Conservation (phyloP, 2,888 invertebrate species). For the Lasioglossum villosulum region DNA sequence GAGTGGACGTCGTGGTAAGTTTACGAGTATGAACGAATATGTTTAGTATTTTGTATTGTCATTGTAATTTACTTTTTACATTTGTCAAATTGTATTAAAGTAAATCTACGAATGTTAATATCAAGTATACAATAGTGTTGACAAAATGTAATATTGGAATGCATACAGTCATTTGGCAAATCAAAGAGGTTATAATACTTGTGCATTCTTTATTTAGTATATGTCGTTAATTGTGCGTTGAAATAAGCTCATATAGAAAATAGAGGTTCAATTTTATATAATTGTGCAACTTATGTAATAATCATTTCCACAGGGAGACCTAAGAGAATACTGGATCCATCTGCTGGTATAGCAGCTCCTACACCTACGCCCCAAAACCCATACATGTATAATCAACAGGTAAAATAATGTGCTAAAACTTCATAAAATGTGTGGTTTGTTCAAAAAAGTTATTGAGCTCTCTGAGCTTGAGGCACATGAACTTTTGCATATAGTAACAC, state of each 20-base stretch:
- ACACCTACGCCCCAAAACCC: constrained; percentile 72
- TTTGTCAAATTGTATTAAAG: background rate
- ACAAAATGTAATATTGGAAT: background rate
- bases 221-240: background rate
- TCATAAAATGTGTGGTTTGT: background rate
- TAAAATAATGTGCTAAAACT: constrained; percentile 41
- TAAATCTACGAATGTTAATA: background rate
- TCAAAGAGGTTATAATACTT: constrained; percentile 41
- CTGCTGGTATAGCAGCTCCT: constrained; percentile 75
- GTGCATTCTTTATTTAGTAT: too few relatives aligned
- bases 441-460: too few relatives aligned
- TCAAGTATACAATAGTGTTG: background rate
- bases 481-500: background rate
- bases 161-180: background rate
- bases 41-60: background rate
- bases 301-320: constrained; percentile 76
- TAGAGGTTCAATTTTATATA: background rate
- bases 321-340: constrained; percentile 81
- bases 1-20: constrained; percentile 79
- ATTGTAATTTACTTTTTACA: background rate
- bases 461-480: too few relatives aligned
- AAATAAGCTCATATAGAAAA: background rate
- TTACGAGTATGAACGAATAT: constrained; percentile 30
- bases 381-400: constrained; percentile 81
- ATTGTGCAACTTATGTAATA: background rate